Conservation (phyloP, 1,140 invertebrate species). For the Thrips palmi region DNA sequence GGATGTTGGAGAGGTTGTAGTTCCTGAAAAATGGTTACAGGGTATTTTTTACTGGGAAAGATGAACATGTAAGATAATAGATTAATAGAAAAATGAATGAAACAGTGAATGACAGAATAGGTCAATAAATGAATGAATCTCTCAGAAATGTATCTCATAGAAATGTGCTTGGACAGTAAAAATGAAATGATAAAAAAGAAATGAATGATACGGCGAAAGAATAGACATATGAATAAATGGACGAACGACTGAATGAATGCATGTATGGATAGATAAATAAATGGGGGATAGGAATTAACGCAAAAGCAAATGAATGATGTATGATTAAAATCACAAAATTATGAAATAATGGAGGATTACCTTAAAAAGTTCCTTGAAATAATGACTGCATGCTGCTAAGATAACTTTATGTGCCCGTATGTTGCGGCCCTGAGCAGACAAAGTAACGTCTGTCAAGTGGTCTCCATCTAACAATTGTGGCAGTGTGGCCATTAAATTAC, state of each 20-base stretch:
- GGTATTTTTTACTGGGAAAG: conserved; percentile 12
- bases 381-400: conserved; percentile 77
- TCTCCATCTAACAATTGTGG: conserved; percentile 65
- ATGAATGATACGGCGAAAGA: conserved; percentile 1
- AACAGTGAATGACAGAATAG: conserved; percentile 3
- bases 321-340: neutral
- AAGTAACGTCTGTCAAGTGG: conserved; percentile 73
- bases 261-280: conserved; percentile 1
- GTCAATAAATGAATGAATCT: neutral
- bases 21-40: conserved; percentile 37
- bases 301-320: neutral
- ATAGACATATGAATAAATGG: neutral
- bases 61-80: conserved; percentile 7
- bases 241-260: neutral
- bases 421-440: conserved; percentile 61
- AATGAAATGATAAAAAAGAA: conserved; percentile 3
- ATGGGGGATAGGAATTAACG: no score
- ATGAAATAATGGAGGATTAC: conserved; percentile 24
- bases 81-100: conserved; percentile 9
- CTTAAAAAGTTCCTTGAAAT: conserved; percentile 79
- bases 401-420: conserved; percentile 73
- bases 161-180: neutral
- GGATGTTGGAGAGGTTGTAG: conserved; percentile 53
- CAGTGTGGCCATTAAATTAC: conserved; percentile 64
- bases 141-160: neutral